A percentile compares a stretch with the other conserved stretches of the same genome.
Conservation (phyloP, 2,113 vertebrate species). For the Pimephales promelas region DNA sequence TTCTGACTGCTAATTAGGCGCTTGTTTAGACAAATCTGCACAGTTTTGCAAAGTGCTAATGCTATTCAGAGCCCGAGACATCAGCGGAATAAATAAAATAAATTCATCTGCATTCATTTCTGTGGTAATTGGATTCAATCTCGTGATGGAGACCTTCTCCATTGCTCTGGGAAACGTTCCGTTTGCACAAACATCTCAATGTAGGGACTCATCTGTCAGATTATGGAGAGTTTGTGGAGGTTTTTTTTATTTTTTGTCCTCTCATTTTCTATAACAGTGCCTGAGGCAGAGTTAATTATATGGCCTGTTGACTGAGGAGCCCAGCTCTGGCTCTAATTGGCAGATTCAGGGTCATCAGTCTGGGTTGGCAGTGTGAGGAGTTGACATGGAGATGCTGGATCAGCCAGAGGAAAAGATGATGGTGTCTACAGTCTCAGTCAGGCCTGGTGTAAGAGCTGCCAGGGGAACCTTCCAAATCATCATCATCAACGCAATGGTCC, state of each 20-base stretch:
- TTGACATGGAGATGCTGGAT: conserved; percentile 52
- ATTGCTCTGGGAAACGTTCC: conserved; percentile 47
- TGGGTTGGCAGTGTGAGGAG: conserved; percentile 50
- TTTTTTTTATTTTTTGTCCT: conserved; percentile 45
- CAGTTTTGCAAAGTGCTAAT: conserved; percentile 31
- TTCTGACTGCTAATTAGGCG: conserved; percentile 51
- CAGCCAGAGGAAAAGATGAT: conserved; percentile 64
- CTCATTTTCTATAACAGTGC: conserved; percentile 63
- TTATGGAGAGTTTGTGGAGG: conserved; percentile 54
- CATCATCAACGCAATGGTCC: conserved; percentile 37
- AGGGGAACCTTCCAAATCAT: conserved; percentile 51
- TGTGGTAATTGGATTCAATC: conserved; percentile 55
- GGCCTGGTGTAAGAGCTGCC: conserved; percentile 41
- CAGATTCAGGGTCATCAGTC: conserved; percentile 67
- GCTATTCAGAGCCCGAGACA: conserved; percentile 48
- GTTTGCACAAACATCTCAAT: conserved; percentile 59
- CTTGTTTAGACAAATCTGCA: conserved; percentile 50
- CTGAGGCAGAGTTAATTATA: conserved; percentile 75
- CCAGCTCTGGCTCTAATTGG: conserved; percentile 72
- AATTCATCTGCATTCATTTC: conserved; percentile 48
- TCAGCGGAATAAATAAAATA: conserved; percentile 39
- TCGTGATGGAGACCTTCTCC: conserved; percentile 46
- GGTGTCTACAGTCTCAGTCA: conserved; percentile 50
- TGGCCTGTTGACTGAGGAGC: conserved; percentile 61
- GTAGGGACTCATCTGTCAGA: conserved; percentile 56